Conservation (phyloP, 1,140 invertebrate genomes). For the Drosophila rhopaloa region DNA sequence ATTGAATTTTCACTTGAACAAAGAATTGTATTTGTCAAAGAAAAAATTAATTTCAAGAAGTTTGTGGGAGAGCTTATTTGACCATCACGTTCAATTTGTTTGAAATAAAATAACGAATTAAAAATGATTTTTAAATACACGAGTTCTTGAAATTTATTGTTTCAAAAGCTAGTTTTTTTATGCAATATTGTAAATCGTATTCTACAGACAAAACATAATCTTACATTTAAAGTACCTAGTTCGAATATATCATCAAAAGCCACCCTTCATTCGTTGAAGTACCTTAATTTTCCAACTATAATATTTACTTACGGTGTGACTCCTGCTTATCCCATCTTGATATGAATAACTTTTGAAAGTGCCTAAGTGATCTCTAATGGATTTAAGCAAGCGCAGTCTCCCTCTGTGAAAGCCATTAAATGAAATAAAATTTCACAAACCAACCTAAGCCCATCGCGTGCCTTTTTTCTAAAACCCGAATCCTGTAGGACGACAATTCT, state of each 20-base stretch:
- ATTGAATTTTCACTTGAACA: conserved; percentile 26
- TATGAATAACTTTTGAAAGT: conserved; percentile 10
- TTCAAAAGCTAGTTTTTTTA: neutral
- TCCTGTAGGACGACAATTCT: conserved; percentile 10
- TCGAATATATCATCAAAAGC: neutral
- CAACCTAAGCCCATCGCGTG: conserved; percentile 34
- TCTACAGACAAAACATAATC: too few relatives aligned
- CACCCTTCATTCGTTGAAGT: neutral
- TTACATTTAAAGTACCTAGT: too few relatives aligned
- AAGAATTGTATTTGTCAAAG: conserved; percentile 1
- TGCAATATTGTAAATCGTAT: too few relatives aligned
- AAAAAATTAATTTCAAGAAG: neutral
- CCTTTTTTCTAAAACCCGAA: conserved; percentile 22
- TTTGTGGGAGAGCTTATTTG: neutral
- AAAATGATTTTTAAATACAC: too few relatives aligned
- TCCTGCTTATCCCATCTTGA: conserved; percentile 9
- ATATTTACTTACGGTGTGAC: neutral
- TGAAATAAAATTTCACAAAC: conserved; percentile 29
- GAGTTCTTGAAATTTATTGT: neutral
- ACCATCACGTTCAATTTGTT: neutral
- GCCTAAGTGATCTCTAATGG: conserved; percentile 38
- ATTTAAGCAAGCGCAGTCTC: conserved; percentile 19
- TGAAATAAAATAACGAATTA: too few relatives aligned
- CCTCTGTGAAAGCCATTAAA: conserved; percentile 19
- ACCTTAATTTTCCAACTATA: conserved; percentile 1